Percentiles rank a stretch among this genome's conserved stretches.
phyloP scores from a whole-genome alignment of 2,797 vertebrate species.

The Enteromius radiatus region DNA sequence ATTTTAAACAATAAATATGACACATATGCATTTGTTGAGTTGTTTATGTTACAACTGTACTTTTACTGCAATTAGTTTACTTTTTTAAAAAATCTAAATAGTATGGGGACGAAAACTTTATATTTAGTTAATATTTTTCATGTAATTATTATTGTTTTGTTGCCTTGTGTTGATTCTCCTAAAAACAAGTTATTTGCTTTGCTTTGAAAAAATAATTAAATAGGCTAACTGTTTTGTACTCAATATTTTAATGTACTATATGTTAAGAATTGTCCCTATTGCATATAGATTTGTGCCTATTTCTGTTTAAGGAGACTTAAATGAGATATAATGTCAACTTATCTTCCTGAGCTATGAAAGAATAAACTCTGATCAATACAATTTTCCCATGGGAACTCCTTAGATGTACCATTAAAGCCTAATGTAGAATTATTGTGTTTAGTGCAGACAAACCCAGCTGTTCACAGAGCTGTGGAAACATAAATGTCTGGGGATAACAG shows the following conservation, averaged over 20 bases:
- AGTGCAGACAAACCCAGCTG: background rate
- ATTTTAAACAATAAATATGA: background rate
- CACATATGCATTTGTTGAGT: too few species aligned
- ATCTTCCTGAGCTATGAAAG: background rate
- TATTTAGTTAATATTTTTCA: background rate
- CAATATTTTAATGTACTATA: background rate
- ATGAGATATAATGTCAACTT: background rate
- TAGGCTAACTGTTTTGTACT: too few species aligned
- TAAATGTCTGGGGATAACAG: background rate
- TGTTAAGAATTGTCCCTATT: background rate
- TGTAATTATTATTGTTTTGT: background rate
- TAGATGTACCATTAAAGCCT: background rate
- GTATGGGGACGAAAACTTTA: background rate
- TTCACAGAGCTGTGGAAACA: background rate
- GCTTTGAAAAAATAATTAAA: background rate
- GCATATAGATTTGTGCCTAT: background rate
- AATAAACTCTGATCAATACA: background rate
- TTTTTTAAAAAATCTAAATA: background rate
- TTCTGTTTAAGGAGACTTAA: background rate
- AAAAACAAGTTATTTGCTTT: background rate
- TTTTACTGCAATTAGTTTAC: too few species aligned
- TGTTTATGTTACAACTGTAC: too few species aligned
- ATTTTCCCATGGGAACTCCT: background rate
- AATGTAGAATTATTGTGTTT: background rate
- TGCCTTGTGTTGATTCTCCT: too few species aligned